These are phyloP conservation scores for Polydrusus pterygomalis DNA, from an alignment of 2,888 invertebrate genomes.

Conservation along the genomic window DNA sequence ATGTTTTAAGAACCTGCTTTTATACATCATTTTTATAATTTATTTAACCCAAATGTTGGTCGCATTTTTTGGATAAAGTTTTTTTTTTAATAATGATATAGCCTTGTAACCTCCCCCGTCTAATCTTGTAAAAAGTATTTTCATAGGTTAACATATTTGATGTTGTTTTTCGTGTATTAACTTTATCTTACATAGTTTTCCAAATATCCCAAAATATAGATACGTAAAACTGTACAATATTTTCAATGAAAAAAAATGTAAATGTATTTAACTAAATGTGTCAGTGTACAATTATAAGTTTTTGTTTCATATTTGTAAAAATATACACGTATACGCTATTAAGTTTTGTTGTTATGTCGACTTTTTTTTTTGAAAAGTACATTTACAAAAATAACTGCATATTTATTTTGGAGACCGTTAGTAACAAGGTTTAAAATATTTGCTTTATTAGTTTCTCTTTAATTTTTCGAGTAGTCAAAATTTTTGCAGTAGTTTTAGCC, in stretches of 20 bases:
- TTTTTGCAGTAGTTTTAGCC: conserved; percentile 49
- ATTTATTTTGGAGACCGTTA: conserved; percentile 25
- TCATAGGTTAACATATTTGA: conserved; percentile 62
- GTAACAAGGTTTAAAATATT: conserved; percentile 8
- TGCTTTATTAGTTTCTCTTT: conserved; percentile 15
- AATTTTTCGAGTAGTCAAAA: conserved; percentile 54
- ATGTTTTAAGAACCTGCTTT: too few species aligned
- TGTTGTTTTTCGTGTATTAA: conserved; percentile 37
- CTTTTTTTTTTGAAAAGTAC: conserved; percentile 11
- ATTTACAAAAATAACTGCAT: conserved; percentile 13
- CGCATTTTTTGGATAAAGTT: not conserved
- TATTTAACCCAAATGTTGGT: too few species aligned
- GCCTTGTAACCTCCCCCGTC: conserved; percentile 55
- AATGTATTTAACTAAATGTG: conserved; percentile 60
- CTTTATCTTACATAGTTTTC: conserved; percentile 29
- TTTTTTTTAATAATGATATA: conserved; percentile 23
- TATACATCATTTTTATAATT: too few species aligned
- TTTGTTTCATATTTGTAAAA: conserved; percentile 63
- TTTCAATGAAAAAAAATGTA: conserved; percentile 65
- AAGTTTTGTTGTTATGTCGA: conserved; percentile 55
- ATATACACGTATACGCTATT: conserved; percentile 68
- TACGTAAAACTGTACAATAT: conserved; percentile 73
- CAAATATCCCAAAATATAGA: conserved; percentile 64
- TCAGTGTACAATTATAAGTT: conserved; percentile 62
- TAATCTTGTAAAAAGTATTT: conserved; percentile 62